A percentile compares a stretch with the other conserved stretches of the same genome.
Conservation (phyloP, 2,113 vertebrate genomes). For the Guaruba guarouba region DNA sequence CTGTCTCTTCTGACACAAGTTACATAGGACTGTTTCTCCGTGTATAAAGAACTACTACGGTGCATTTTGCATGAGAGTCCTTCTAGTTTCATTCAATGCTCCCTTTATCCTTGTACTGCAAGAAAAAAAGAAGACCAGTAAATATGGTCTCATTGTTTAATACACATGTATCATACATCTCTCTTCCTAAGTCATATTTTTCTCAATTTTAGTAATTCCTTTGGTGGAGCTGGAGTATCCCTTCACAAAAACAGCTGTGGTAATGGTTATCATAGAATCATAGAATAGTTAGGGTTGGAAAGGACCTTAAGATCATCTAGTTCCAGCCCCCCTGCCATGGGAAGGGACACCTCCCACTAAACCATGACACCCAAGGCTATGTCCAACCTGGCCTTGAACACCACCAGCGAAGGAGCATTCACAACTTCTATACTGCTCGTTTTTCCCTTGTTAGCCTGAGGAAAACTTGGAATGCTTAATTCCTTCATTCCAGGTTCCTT, state of each 20-base stretch:
- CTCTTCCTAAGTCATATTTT: background rate
- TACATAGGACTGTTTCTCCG: background rate
- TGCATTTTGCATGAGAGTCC: background rate
- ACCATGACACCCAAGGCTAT: too few relatives aligned
- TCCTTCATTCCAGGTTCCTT: background rate
- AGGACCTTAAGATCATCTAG: too few relatives aligned
- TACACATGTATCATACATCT: background rate
- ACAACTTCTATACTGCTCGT: background rate
- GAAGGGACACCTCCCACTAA: too few relatives aligned
- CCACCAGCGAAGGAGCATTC: too few relatives aligned
- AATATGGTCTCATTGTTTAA: background rate
- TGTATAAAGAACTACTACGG: background rate
- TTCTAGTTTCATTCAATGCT: background rate
- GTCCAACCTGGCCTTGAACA: too few relatives aligned
- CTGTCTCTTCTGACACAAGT: background rate
- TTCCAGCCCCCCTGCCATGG: too few relatives aligned
- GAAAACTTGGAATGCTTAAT: background rate
- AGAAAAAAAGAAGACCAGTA: background rate
- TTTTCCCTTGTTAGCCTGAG: background rate
- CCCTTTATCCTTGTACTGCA: background rate
- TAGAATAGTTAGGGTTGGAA: too few relatives aligned
- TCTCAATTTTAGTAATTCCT: background rate
- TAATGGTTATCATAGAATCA: background rate
- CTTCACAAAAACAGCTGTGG: background rate
- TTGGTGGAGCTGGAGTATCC: background rate